phyloP scores from a whole-genome alignment of 2,888 invertebrate genomes.

The Euzophera pinguis region DNA sequence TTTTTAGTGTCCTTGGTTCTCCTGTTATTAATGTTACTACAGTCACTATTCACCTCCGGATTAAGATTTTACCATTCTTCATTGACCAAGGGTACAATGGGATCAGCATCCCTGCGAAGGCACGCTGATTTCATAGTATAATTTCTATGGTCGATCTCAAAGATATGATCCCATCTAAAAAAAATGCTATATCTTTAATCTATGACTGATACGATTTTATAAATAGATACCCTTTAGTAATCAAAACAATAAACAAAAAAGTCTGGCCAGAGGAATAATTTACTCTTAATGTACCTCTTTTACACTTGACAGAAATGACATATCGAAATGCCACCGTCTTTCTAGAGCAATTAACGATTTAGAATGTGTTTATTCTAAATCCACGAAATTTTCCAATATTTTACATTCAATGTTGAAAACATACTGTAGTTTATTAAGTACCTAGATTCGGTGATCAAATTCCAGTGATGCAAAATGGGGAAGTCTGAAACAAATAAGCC shows the following conservation, averaged over 20 bases:
- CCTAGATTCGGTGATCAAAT: neutral
- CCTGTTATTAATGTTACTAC: too few species aligned
- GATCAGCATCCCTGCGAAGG: too few species aligned
- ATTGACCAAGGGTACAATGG: too few species aligned
- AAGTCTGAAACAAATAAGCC: conserved; percentile 18
- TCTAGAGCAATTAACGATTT: neutral
- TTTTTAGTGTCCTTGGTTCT: too few species aligned
- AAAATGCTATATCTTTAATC: too few species aligned
- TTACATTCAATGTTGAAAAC: neutral
- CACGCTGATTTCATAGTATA: too few species aligned
- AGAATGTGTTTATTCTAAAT: neutral
- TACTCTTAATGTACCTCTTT: neutral
- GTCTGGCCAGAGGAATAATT: neutral
- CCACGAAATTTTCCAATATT: neutral
- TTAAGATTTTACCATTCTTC: too few species aligned
- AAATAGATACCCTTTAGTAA: too few species aligned
- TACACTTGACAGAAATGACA: neutral
- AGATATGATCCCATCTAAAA: too few species aligned
- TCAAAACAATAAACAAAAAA: neutral
- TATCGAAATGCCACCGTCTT: neutral
- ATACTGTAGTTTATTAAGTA: neutral
- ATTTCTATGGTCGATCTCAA: too few species aligned
- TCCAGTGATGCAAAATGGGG: conserved; percentile 4
- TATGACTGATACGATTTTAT: too few species aligned
- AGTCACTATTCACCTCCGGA: too few species aligned